Evolutionary conservation across 1,140 invertebrate species (phyloP).

Genomic region (Diorhabda carinulata): DNA sequence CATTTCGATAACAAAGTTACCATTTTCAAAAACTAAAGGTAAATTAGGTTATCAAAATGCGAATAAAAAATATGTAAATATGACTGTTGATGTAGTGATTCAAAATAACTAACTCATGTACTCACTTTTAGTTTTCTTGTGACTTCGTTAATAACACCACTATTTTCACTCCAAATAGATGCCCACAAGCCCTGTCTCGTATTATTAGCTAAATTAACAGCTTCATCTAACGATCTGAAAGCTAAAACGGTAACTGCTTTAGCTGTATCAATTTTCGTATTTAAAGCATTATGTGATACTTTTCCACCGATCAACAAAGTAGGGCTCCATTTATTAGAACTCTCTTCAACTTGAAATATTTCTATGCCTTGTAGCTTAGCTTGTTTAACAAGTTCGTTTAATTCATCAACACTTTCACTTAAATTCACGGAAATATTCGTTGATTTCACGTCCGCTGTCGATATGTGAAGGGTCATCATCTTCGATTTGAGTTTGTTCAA

Average conservation of each 20-base stretch:
- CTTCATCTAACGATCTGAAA: conserved; percentile 61
- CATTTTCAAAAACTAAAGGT: too few species aligned
- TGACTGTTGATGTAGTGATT: background rate
- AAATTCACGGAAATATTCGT: conserved; percentile 18
- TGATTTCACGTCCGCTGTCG: conserved; percentile 50
- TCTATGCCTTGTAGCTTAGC: conserved; percentile 35
- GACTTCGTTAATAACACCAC: conserved; percentile 55
- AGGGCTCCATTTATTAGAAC: conserved; percentile 20
- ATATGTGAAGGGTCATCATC: conserved; percentile 48
- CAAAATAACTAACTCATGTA: background rate
- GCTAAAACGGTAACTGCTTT: conserved; percentile 50
- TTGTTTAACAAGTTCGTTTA: conserved; percentile 4
- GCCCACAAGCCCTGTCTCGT: conserved; percentile 51
- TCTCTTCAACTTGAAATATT: conserved; percentile 25
- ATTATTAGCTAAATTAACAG: conserved; percentile 56
- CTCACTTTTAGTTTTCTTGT: conserved; percentile 48
- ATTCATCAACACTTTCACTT: conserved; percentile 31
- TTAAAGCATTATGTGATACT: conserved; percentile 40
- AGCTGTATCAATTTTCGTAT: conserved; percentile 42
- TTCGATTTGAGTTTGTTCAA: conserved; percentile 50
- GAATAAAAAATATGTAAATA: background rate
- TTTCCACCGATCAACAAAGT: conserved; percentile 34
- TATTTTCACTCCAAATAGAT: conserved; percentile 58
- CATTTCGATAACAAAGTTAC: too few species aligned
- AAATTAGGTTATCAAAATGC: background rate